A percentile compares a stretch with the other conserved stretches of the same genome.
phyloP scores from a whole-genome alignment of 2,113 vertebrate species.

The Tapirus terrestris region DNA sequence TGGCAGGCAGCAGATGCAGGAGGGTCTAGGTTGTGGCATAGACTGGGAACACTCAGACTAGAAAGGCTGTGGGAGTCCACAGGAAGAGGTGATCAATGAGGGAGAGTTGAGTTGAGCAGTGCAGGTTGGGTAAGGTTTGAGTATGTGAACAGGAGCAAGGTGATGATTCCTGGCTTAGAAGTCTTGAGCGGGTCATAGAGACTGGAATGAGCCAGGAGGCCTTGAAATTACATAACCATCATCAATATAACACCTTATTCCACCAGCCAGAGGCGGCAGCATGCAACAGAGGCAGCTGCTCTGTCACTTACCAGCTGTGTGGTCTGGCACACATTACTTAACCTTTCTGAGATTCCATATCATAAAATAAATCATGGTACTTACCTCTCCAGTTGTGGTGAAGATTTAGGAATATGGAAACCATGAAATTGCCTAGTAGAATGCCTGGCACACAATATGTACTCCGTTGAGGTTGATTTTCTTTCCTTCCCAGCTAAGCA shows the following conservation, averaged over 20 bases:
- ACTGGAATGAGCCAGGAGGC: neutral
- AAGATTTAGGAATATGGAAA: neutral
- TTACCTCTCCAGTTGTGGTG: neutral
- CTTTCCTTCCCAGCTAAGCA: constrained; percentile 65
- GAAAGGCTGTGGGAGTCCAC: neutral
- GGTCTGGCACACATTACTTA: neutral
- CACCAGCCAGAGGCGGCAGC: neutral
- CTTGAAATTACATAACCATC: neutral
- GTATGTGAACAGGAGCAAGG: neutral
- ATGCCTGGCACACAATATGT: neutral
- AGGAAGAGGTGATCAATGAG: neutral
- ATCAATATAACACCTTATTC: neutral
- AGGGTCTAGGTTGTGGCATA: neutral
- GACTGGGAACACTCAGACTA: too few species aligned
- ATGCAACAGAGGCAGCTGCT: neutral
- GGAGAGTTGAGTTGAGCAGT: neutral
- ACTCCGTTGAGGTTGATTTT: neutral
- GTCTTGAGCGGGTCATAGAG: neutral
- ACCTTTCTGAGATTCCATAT: neutral
- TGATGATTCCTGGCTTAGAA: neutral
- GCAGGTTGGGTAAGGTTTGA: neutral
- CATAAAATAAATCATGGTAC: neutral
- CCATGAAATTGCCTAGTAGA: neutral
- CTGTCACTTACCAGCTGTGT: neutral
- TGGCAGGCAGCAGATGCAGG: neutral